Evolutionary conservation across 2,797 vertebrate species (phyloP).

Genomic region (Chaetodon trifasciatus): DNA sequence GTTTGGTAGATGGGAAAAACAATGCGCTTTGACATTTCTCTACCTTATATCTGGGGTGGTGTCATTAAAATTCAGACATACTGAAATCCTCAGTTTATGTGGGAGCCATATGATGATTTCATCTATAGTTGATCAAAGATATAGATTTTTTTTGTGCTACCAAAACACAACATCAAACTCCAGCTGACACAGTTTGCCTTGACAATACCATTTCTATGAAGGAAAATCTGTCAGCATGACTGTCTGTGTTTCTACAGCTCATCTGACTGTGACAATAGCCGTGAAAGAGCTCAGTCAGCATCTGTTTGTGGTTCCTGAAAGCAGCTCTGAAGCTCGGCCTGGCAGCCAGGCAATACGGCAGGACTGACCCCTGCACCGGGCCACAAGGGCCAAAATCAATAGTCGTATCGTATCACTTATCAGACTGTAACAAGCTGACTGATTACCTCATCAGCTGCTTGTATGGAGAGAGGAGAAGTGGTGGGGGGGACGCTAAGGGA

Average conservation of each 20-base stretch:
- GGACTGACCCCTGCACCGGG: constrained; percentile 56
- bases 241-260: constrained; percentile 7
- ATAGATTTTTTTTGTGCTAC: constrained; percentile 29
- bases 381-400: constrained; percentile 69
- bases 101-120: constrained; percentile 15
- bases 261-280: constrained; percentile 33
- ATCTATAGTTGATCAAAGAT: constrained; percentile 33
- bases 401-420: constrained; percentile 66
- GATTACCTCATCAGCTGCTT: constrained; percentile 57
- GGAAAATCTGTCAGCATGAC: constrained; percentile 11
- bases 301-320: constrained; percentile 53
- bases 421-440: constrained; percentile 63
- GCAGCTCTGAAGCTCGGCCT: constrained; percentile 26
- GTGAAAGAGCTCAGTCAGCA: constrained; percentile 58
- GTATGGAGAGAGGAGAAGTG: constrained; percentile 12
- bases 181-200: constrained; percentile 9
- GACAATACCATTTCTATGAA: constrained; percentile 7
- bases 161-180: constrained; percentile 26
- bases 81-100: neutral
- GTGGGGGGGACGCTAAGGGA: constrained; percentile 4
- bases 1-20: neutral
- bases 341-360: constrained; percentile 38
- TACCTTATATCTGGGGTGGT: constrained; percentile 1
- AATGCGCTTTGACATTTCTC: neutral
- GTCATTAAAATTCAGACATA: constrained; percentile 8